phyloP scores from a whole-genome alignment of 2,797 vertebrate genomes.

The Tympanoctomys barrerae region DNA sequence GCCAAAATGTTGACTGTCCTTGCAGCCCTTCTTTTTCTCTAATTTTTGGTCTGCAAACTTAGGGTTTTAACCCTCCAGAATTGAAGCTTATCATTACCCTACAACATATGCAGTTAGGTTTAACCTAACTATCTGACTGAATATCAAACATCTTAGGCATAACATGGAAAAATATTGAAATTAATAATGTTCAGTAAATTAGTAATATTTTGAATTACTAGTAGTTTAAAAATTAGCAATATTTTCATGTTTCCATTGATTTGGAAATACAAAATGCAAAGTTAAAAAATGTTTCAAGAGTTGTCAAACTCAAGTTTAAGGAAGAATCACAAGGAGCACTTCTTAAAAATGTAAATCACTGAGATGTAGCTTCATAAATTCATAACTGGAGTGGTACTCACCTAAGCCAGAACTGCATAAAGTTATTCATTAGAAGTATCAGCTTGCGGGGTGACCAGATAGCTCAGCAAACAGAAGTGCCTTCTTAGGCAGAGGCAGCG shows the following conservation, averaged over 20 bases:
- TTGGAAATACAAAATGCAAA: not conserved
- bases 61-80: no score
- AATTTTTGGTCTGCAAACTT: no score
- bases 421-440: not conserved
- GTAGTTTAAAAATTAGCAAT: not conserved
- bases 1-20: no score
- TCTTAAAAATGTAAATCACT: conserved; percentile 32
- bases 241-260: not conserved
- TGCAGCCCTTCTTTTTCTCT: no score
- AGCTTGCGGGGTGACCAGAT: not conserved
- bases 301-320: not conserved
- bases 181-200: not conserved
- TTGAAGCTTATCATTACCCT: no score
- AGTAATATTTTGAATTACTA: no score
- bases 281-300: not conserved
- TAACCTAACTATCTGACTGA: no score
- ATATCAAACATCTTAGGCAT: no score
- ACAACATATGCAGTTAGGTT: no score
- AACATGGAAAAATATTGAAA: conserved; percentile 14
- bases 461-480: no score
- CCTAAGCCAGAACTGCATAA: not conserved
- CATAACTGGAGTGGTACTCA: not conserved
- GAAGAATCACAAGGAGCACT: not conserved
- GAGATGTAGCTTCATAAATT: not conserved
- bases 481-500: no score